phyloP scores from a whole-genome alignment of 2,113 vertebrate species.

The Chlorocebus sabaeus region DNA sequence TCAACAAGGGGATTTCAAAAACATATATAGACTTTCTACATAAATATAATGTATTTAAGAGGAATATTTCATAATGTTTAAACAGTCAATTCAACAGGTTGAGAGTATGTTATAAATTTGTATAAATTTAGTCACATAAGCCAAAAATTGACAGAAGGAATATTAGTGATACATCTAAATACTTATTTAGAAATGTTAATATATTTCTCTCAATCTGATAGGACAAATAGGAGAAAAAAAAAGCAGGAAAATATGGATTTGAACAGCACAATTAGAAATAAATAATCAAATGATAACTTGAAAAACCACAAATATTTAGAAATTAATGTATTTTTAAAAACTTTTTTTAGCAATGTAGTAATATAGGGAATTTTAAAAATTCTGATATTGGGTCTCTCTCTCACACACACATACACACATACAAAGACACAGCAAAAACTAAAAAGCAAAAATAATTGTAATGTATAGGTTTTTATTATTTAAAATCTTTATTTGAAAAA shows the following conservation, averaged over 20 bases:
- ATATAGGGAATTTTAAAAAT: too few species aligned
- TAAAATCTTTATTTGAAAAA: slow-evolving; percentile 70
- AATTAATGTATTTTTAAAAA: too few species aligned
- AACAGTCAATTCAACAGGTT: background rate
- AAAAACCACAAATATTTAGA: background rate
- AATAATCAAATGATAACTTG: background rate
- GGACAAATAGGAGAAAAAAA: background rate
- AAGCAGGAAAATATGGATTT: background rate
- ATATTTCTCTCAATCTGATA: background rate
- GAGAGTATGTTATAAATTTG: background rate
- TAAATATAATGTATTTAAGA: background rate
- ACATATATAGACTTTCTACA: background rate
- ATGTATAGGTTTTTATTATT: slow-evolving; percentile 61
- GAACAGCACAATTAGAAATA: background rate
- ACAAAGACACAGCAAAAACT: too few species aligned
- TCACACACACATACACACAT: too few species aligned
- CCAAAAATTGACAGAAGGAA: background rate
- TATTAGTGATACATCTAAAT: background rate
- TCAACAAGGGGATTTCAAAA: background rate
- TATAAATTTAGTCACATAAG: background rate
- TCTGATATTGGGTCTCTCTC: too few species aligned
- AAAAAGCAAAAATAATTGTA: background rate
- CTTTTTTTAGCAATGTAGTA: too few species aligned
- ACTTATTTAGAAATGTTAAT: background rate
- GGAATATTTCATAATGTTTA: background rate